These are phyloP conservation scores for Neuroterus valhalla DNA, from an alignment of 1,140 invertebrate species.

Conservation along the genomic window DNA sequence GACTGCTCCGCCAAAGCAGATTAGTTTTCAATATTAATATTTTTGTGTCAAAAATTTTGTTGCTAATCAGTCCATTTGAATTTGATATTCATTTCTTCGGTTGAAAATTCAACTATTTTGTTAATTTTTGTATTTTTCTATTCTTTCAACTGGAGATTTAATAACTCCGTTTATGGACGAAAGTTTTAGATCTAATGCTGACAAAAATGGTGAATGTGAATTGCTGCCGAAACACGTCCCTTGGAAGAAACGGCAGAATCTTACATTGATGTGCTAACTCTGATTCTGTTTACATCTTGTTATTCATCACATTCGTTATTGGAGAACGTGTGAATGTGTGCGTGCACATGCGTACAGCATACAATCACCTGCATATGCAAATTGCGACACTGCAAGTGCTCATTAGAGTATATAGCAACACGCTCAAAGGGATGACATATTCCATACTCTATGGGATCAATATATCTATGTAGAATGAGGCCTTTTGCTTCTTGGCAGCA, in stretches of 20 bases:
- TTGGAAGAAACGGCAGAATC: not conserved
- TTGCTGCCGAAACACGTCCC: too few species aligned
- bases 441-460: conserved; percentile 21
- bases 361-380: conserved; percentile 16
- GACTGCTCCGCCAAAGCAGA: too few species aligned
- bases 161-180: too few species aligned
- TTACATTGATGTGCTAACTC: not conserved
- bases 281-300: conserved; percentile 20
- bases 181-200: too few species aligned
- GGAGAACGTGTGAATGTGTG: conserved; percentile 10
- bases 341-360: conserved; percentile 13
- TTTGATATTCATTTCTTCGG: too few species aligned
- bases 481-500: conserved; percentile 20
- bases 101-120: too few species aligned
- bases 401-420: conserved; percentile 26
- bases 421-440: conserved; percentile 29
- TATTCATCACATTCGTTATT: conserved; percentile 24
- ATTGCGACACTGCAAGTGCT: conserved; percentile 27
- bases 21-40: too few species aligned
- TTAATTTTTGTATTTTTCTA: too few species aligned
- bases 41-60: too few species aligned
- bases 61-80: too few species aligned
- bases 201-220: too few species aligned
- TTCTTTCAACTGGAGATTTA: too few species aligned
- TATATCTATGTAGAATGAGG: conserved; percentile 3